Evolutionary conservation across 1,140 invertebrate genomes (phyloP).

Genomic region (Drosophila pseudoobscura): DNA sequence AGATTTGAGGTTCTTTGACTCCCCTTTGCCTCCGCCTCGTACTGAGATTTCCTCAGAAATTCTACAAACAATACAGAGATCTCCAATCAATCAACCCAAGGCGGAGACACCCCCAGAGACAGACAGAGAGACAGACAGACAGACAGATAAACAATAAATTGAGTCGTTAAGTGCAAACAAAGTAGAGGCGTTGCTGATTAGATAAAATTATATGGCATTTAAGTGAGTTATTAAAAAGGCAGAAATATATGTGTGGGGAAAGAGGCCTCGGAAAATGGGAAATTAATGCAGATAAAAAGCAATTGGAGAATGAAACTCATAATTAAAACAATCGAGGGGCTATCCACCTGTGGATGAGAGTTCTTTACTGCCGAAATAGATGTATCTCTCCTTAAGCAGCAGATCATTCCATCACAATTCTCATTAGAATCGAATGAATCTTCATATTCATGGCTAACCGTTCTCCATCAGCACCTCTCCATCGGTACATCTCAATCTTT

Average conservation of each 20-base stretch:
- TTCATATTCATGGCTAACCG: no score
- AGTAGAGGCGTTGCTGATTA: constrained; percentile 61
- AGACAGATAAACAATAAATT: constrained; percentile 60
- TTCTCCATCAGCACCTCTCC: neutral
- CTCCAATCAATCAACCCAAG: constrained; percentile 42
- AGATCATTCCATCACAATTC: no score
- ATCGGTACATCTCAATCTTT: constrained; percentile 12
- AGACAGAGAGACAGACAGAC: constrained; percentile 19
- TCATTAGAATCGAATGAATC: no score
- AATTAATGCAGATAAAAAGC: neutral
- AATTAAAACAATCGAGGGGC: no score
- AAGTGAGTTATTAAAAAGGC: constrained; percentile 32
- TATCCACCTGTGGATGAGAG: no score
- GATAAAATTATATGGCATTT: constrained; percentile 65
- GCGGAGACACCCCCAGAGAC: constrained; percentile 12
- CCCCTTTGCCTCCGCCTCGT: no score
- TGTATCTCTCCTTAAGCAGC: no score
- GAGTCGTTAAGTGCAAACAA: constrained; percentile 63
- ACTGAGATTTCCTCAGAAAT: no score
- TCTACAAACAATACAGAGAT: constrained; percentile 37
- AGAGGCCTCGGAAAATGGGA: neutral
- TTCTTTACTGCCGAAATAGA: no score
- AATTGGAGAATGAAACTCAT: no score
- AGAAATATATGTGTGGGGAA: constrained; percentile 9
- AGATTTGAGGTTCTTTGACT: neutral